Evolutionary conservation across 2,113 vertebrate genomes (phyloP).

Genomic region (Nipponia nippon): DNA sequence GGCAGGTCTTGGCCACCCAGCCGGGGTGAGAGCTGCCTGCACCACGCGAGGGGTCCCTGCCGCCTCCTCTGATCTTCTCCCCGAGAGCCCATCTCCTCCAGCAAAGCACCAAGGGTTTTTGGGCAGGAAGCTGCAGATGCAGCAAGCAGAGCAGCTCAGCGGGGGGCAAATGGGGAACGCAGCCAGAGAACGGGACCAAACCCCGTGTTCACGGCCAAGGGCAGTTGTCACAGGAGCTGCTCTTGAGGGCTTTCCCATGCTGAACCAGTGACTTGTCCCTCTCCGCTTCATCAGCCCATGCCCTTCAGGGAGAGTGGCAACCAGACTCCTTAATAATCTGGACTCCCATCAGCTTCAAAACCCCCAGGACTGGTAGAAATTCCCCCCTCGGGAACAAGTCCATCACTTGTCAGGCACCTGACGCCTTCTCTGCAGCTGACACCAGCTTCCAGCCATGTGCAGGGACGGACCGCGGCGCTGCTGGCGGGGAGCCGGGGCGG

Average conservation of each 20-base stretch:
- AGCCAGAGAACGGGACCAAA: background rate
- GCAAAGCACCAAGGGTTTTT: background rate
- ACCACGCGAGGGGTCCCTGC: rapidly evolving
- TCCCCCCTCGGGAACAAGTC: rapidly evolving
- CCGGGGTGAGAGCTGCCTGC: background rate
- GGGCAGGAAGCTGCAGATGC: background rate
- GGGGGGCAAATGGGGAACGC: background rate
- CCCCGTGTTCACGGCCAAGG: background rate
- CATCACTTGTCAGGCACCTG: background rate
- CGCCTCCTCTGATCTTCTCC: background rate
- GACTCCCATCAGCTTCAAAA: background rate
- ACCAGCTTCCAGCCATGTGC: background rate
- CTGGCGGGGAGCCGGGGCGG: rapidly evolving
- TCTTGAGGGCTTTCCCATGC: background rate
- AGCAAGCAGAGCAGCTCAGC: background rate
- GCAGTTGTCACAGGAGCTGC: background rate
- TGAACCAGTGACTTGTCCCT: background rate
- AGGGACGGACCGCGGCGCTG: rapidly evolving
- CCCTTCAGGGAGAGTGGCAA: background rate
- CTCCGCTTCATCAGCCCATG: background rate
- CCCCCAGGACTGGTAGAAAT: background rate
- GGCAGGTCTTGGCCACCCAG: background rate
- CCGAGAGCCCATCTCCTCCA: background rate
- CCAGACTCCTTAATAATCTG: background rate
- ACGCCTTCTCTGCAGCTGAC: rapidly evolving